Evolutionary conservation across 2,797 vertebrate genomes (phyloP), one percentile per base, ranked within the genome.

Genomic region (Rachycentron canadum): DNA sequence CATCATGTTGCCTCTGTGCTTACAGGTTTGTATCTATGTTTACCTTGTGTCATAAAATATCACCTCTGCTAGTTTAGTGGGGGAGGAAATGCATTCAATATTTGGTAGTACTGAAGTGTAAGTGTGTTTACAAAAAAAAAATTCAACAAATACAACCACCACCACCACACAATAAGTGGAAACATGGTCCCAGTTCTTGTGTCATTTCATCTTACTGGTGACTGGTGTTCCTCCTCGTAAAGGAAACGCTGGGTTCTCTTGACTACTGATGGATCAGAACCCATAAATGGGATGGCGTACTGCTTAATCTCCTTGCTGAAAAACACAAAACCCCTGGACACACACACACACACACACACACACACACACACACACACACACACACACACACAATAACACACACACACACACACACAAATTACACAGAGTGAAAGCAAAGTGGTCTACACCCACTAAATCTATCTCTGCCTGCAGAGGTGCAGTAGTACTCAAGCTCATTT

Each of bases 171-270:
- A n/a, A n/a, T 36, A 23, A 60, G 0, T n/a, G 50, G 19, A 21
- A 21, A 21, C 17, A 9, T 2, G 8, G 19, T 25, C 4, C 36
- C n/a, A 25, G 14, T 25, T 19, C n/a, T 26, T 28, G 34, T 52
- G 34, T 52, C 26, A 5, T 25, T 30, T 30, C 1, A 43, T 92
- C 96, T 95, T 91, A 97, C 97, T 25, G 97, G 96, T 32, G 94
- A 92, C 59, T 95, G 92, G 30, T 96, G 76, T 11, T 95, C 86
- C 76, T 95, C 91, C 4, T 96, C 94, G 19, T 95, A 79, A 73
- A 98, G 92, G 65, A 95, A 97, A 59, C 94, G 95, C 78, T 98
- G 97, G 68, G 96, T 97, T 58, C 96, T 92, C 85, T 84, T 96
- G 61, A 98, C 96, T 13, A 97, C 96, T 13, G 97, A 96, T 0